phyloP scores from a whole-genome alignment of 2,888 invertebrate genomes.

The Lacanobia oleracea region DNA sequence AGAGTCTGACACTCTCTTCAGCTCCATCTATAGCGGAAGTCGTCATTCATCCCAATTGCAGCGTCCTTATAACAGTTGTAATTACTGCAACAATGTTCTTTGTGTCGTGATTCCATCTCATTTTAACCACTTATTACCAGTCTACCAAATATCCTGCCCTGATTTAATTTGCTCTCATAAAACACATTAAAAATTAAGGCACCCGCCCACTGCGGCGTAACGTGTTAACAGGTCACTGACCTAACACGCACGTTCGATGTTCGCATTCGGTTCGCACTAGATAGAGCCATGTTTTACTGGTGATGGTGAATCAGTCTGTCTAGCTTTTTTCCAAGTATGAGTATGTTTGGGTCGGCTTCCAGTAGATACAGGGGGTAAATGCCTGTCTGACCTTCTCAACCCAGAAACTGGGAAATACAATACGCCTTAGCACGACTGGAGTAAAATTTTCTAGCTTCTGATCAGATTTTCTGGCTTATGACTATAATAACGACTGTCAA shows the following conservation, averaged over 20 bases:
- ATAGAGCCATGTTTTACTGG: constrained; percentile 34
- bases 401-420: too few relatives aligned
- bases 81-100: not conserved
- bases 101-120: not conserved
- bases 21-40: too few relatives aligned
- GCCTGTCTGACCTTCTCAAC: too few relatives aligned
- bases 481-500: too few relatives aligned
- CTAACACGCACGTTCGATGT: constrained; percentile 16
- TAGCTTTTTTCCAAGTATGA: not conserved
- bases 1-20: too few relatives aligned
- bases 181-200: constrained; percentile 47
- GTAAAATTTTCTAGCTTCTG: too few relatives aligned
- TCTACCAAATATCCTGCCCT: constrained; percentile 46
- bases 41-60: too few relatives aligned
- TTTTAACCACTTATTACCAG: not conserved
- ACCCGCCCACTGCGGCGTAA: constrained; percentile 39
- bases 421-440: too few relatives aligned
- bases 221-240: constrained; percentile 30
- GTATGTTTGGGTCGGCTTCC: not conserved
- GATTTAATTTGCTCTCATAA: constrained; percentile 44
- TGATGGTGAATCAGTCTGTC: not conserved
- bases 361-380: too few relatives aligned
- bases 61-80: not conserved
- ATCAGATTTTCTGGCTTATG: too few relatives aligned
- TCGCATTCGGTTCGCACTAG: constrained; percentile 41